These are phyloP conservation scores for Megaustenia siamemsis DNA, from an alignment of 2,888 invertebrate genomes.

Conservation along the genomic window DNA sequence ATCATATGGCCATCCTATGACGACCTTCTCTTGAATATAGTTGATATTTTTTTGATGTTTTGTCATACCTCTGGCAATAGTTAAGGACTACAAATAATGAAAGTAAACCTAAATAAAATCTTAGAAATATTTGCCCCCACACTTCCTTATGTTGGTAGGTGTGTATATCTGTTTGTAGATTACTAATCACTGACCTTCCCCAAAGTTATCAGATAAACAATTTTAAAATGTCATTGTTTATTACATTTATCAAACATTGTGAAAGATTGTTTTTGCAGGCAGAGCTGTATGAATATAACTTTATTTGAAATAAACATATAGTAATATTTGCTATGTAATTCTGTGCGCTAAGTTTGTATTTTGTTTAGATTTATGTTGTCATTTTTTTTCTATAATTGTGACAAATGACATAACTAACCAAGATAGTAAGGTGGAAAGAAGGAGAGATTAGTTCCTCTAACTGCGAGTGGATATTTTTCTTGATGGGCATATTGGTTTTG, in stretches of 20 bases:
- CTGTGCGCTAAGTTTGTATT: conserved; percentile 3
- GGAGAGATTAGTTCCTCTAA: too few relatives aligned
- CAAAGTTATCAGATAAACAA: not conserved
- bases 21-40: too few relatives aligned
- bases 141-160: not conserved
- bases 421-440: not conserved
- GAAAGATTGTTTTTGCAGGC: not conserved
- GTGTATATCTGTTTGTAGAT: not conserved
- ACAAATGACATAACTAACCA: not conserved
- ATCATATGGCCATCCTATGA: too few relatives aligned
- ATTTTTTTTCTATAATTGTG: not conserved
- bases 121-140: not conserved
- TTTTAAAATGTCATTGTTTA: conserved; percentile 5
- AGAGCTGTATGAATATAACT: not conserved
- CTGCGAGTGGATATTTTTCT: too few relatives aligned
- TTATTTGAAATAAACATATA: not conserved
- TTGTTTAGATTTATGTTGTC: not conserved
- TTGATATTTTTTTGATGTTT: too few relatives aligned
- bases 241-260: not conserved
- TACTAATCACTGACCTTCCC: not conserved
- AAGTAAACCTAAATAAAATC: too few relatives aligned
- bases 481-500: too few relatives aligned
- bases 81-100: too few relatives aligned
- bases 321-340: not conserved
- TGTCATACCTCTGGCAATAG: too few relatives aligned